These are phyloP conservation scores for Spialia ferax DNA, from an alignment of 2,888 invertebrate genomes.

Conservation along the genomic window DNA sequence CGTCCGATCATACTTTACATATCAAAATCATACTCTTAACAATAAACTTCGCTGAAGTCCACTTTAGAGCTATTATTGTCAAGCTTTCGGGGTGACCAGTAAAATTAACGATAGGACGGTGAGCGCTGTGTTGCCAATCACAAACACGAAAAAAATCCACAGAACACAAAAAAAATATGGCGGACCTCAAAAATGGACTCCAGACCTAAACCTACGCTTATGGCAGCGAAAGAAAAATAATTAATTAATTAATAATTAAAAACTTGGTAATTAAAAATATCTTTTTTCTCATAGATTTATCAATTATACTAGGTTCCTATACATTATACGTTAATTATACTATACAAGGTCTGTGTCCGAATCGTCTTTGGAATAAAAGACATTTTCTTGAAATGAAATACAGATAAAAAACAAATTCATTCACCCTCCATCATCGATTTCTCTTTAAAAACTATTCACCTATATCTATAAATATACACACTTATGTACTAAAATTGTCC, in stretches of 20 bases:
- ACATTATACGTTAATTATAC: slow-evolving; percentile 62
- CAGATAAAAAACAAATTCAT: slow-evolving; percentile 28
- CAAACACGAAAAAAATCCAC: slow-evolving; percentile 11
- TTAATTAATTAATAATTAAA: slow-evolving; percentile 49
- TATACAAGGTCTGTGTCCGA: slow-evolving; percentile 66
- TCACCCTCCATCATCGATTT: slow-evolving; percentile 18
- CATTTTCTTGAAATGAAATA: slow-evolving; percentile 16
- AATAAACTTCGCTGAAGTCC: slow-evolving; percentile 44
- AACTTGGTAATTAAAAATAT: slow-evolving; percentile 78
- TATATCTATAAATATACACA: slow-evolving; percentile 44
- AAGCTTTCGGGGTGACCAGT: slow-evolving; percentile 44
- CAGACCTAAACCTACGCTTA: slow-evolving; percentile 65
- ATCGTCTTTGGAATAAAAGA: slow-evolving; percentile 48
- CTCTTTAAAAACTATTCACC: slow-evolving; percentile 37
- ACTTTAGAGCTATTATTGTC: slow-evolving; percentile 49
- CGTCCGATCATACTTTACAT: slow-evolving; percentile 1
- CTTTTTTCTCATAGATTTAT: slow-evolving; percentile 70
- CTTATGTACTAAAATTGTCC: slow-evolving; percentile 44
- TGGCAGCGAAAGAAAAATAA: slow-evolving; percentile 72
- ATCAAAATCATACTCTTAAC: slow-evolving; percentile 23
- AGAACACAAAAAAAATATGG: slow-evolving; percentile 40
- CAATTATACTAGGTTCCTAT: slow-evolving; percentile 55
- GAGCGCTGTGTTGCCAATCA: slow-evolving; percentile 38
- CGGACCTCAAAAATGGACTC: slow-evolving; percentile 60
- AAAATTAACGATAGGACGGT: slow-evolving; percentile 34